Base-by-base conservation (phyloP, 2,888 invertebrate species). In the Eledona agricola region DNA sequence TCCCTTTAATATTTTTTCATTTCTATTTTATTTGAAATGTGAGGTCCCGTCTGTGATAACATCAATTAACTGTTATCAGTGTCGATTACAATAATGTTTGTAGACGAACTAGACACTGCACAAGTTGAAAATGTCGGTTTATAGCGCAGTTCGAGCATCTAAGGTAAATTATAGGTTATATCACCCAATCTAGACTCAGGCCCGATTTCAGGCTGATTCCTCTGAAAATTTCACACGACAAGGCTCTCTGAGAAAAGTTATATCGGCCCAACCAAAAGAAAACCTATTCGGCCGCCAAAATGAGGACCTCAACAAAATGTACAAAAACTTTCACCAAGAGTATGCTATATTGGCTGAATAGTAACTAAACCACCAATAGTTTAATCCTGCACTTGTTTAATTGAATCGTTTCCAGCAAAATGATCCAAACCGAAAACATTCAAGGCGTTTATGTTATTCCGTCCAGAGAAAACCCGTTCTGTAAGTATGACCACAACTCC, bases 391-490 rank as follows among this genome's bases (percentile, higher is more conserved):
- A 19, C 28, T 42, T 26, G 31, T 54, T 52, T 51, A 35, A 17
- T 1, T 23, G 10, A n/a, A n/a, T 34, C 7, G 7, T 31, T 84
- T 85, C 60, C 73, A 93, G 93, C 74, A 88, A 92, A 75, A 88
- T 90, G 83, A 77, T 93, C 59, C 87, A 88, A 71, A 88, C 87
- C 38, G 92, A 95, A 77, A 89, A 90, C 73, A 78, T 94, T 61
- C 87, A 88, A 67, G 95, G 96, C 35, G 83, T 96, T 51, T 96
- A 96, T 78, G 91, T 95, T 9, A 92, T 96, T 75, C 96, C 96
- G 49, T 93, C 96, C 31, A 87, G 87, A 69, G 86, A 87, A 68
- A 89, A 87, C 71, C 87, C 90, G 38, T 83, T 91, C 68, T 71
- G 93, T 93, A 81, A 85, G 87, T 84, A 28, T 15, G 22, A 2